These are phyloP conservation scores for Arbacia lixula DNA, from an alignment of 53 echinoderm and acorn worm species.

Conservation along the genomic window DNA sequence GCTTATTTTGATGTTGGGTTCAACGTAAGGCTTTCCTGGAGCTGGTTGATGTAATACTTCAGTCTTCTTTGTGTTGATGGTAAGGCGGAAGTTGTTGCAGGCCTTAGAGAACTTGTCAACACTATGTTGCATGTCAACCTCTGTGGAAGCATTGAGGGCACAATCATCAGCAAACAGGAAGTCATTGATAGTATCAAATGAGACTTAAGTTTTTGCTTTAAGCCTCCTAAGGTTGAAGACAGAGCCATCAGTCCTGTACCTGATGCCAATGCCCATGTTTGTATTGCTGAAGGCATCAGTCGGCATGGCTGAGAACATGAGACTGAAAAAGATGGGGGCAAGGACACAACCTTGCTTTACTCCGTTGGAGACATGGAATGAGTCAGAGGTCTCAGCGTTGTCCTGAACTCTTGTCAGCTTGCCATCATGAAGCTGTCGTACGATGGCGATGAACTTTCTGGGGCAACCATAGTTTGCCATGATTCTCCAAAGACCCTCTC, in stretches of 20 bases:
- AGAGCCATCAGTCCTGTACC: background rate
- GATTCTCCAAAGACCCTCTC: background rate
- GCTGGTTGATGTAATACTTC: background rate
- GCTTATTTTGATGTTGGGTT: background rate
- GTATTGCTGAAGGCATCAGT: background rate
- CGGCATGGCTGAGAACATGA: conserved; percentile 19
- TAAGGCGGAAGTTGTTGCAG: conserved; percentile 38
- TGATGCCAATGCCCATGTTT: too few species aligned
- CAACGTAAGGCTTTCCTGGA: background rate
- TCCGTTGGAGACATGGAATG: background rate
- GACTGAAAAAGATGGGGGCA: background rate
- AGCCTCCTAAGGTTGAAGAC: conserved; percentile 7
- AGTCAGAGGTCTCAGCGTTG: background rate
- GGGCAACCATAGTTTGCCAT: conserved; percentile 8
- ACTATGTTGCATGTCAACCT: background rate
- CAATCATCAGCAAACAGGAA: conserved; percentile 19
- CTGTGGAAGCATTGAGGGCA: background rate
- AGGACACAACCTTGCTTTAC: conserved; percentile 10
- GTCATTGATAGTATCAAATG: background rate
- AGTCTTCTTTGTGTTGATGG: conserved; percentile 37
- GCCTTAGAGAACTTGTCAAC: conserved; percentile 13
- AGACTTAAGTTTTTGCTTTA: conserved; percentile 3
- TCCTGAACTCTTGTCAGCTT: background rate
- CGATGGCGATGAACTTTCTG: background rate
- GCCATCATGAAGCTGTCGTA: conserved; percentile 1